phyloP scores from a whole-genome alignment of 2,888 invertebrate species.

The Drosophila multiciliata region DNA sequence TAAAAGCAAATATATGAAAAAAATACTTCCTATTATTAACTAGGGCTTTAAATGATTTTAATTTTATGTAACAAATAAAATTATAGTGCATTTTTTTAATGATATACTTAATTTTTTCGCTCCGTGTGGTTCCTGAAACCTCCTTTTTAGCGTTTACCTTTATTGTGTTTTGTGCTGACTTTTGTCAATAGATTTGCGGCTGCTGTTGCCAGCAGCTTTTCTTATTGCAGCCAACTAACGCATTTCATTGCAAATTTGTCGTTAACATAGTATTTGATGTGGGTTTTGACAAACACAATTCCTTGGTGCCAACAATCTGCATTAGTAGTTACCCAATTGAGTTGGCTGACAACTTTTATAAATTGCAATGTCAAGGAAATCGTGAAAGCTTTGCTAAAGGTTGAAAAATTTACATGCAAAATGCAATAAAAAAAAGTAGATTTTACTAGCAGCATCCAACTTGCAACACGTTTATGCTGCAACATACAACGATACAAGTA shows the following conservation, averaged over 20 bases:
- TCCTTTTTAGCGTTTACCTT: slow-evolving; percentile 22
- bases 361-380: slow-evolving; percentile 62
- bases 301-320: slow-evolving; percentile 50
- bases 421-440: background rate
- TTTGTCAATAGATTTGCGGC: slow-evolving; percentile 39
- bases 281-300: slow-evolving; percentile 19
- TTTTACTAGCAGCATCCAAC: slow-evolving; percentile 9
- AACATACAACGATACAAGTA: slow-evolving; percentile 28
- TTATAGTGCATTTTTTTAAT: background rate
- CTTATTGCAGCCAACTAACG: slow-evolving; percentile 16
- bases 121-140: background rate
- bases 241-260: slow-evolving; percentile 40
- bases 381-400: slow-evolving; percentile 16
- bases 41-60: background rate
- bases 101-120: background rate
- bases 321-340: slow-evolving; percentile 33
- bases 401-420: slow-evolving; percentile 12
- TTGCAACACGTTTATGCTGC: slow-evolving; percentile 40
- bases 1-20: background rate
- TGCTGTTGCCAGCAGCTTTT: slow-evolving; percentile 11
- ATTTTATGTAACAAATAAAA: background rate
- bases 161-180: slow-evolving; percentile 23
- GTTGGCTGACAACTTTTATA: slow-evolving; percentile 60
- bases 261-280: slow-evolving; percentile 50
- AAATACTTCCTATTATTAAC: background rate